Evolutionary conservation across 2,113 vertebrate genomes (phyloP).

Genomic region (Embiotoca jacksoni): DNA sequence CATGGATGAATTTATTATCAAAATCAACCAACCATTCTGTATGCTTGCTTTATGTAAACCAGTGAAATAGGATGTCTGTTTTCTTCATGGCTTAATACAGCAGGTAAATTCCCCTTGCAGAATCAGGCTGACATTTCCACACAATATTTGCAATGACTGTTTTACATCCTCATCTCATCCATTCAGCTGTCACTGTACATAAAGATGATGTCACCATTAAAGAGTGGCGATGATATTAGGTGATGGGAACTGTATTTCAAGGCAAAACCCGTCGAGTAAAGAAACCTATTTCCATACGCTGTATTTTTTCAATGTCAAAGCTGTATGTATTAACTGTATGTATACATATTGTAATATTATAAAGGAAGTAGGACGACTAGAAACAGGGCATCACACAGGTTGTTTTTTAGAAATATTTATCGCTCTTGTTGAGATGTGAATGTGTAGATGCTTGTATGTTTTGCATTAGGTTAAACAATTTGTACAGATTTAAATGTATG

Average conservation of each 20-base stretch:
- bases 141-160: not conserved
- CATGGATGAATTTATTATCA: no score
- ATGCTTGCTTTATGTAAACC: no score
- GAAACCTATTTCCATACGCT: constrained; percentile 56
- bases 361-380: constrained; percentile 34
- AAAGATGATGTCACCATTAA: constrained; percentile 19
- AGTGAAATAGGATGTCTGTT: no score
- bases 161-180: not conserved
- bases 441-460: constrained; percentile 57
- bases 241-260: not conserved
- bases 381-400: constrained; percentile 33
- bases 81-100: no score
- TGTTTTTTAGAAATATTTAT: constrained; percentile 18
- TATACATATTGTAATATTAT: constrained; percentile 53
- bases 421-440: constrained; percentile 50
- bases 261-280: constrained; percentile 25
- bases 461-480: constrained; percentile 45
- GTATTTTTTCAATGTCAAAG: constrained; percentile 67
- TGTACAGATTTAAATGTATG: constrained; percentile 52
- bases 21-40: no score
- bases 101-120: no score
- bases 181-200: constrained; percentile 39
- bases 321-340: constrained; percentile 41
- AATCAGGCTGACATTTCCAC: constrained; percentile 4
- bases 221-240: constrained; percentile 1